A percentile compares a stretch with the other conserved stretches of the same genome.
Conservation (phyloP, 2,888 invertebrate species). For the Drosophila histrio region DNA sequence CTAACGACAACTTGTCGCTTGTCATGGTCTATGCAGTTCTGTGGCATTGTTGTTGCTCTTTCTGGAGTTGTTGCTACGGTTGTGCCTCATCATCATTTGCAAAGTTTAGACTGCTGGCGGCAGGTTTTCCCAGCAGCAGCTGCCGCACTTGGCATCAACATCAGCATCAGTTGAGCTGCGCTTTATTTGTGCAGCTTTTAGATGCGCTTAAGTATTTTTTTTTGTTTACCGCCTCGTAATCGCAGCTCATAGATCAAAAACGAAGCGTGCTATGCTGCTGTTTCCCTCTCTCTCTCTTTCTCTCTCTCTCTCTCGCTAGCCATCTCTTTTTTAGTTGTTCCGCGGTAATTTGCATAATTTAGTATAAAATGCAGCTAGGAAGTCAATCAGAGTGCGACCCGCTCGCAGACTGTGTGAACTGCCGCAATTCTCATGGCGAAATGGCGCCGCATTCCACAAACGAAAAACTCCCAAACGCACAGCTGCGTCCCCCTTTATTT, state of each 20-base stretch:
- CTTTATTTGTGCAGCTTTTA: conserved; percentile 75
- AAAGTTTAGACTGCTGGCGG: conserved; percentile 51
- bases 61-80: conserved; percentile 20
- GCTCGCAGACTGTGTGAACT: conserved; percentile 48
- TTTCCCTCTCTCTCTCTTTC: conserved; percentile 1
- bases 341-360: conserved; percentile 62
- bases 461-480: conserved; percentile 33
- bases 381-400: conserved; percentile 46
- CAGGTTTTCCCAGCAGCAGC: conserved; percentile 52
- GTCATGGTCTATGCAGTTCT: conserved; percentile 57
- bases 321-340: conserved; percentile 1
- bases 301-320: background rate
- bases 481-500: conserved; percentile 33
- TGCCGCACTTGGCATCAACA: conserved; percentile 63
- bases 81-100: conserved; percentile 78
- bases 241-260: conserved; percentile 74
- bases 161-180: conserved; percentile 50
- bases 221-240: conserved; percentile 61
- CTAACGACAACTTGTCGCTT: conserved; percentile 78
- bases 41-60: conserved; percentile 26
- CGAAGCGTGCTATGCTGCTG: conserved; percentile 47
- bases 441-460: conserved; percentile 47
- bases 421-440: conserved; percentile 54
- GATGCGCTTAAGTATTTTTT: conserved; percentile 44
- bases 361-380: conserved; percentile 27